Conservation (phyloP, 2,113 vertebrate species). For the Pyxicephalus adspersus region DNA sequence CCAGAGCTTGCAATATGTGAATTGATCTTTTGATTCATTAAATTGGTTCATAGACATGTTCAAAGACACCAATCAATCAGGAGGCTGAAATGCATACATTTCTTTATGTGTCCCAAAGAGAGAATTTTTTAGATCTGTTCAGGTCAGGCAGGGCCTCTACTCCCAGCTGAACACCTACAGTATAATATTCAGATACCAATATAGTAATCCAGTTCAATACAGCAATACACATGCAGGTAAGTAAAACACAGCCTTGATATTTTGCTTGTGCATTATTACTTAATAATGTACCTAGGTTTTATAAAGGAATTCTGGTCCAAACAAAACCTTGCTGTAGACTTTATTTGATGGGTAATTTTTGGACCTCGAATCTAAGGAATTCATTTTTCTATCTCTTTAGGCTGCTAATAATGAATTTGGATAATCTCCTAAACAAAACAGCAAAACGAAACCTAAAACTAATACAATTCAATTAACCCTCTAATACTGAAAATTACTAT, state of each 20-base stretch:
- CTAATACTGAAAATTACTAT: no score
- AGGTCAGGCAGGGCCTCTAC: conserved; percentile 24
- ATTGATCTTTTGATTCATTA: conserved; percentile 42
- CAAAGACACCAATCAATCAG: conserved; percentile 41
- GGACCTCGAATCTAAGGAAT: no score
- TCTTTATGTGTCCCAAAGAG: conserved; percentile 27
- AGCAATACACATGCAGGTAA: neutral
- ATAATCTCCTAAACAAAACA: no score
- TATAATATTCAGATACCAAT: conserved; percentile 5
- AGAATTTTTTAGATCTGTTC: conserved; percentile 16
- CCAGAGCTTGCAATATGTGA: conserved; percentile 4
- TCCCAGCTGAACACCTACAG: conserved; percentile 27
- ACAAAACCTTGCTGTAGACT: no score
- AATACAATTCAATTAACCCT: no score
- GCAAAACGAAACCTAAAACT: no score
- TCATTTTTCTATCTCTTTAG: no score
- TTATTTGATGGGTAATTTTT: no score
- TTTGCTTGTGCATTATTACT: neutral
- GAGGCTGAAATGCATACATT: conserved; percentile 15
- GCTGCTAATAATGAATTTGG: no score
- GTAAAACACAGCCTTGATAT: neutral
- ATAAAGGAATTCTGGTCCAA: no score
- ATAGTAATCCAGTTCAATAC: conserved; percentile 18
- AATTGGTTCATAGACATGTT: conserved; percentile 42
- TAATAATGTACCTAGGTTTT: no score